Evolutionary conservation across 2,797 vertebrate genomes (phyloP).

Genomic region (Taenioides sp.): DNA sequence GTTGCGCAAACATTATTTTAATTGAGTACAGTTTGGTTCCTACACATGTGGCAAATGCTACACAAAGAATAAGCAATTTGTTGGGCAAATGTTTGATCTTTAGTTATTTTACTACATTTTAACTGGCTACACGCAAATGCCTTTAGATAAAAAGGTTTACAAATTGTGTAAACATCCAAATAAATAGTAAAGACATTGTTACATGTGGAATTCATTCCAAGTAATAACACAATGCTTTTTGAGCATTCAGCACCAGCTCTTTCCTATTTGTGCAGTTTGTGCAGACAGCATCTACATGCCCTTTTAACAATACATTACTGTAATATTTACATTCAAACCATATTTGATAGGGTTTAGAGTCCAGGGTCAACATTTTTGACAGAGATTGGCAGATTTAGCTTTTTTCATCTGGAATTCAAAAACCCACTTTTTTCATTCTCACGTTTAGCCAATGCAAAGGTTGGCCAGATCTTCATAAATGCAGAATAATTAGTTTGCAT

Average conservation of each 20-base stretch:
- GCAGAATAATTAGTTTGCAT: not conserved
- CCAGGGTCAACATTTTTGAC: not conserved
- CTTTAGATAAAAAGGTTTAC: conserved; percentile 32
- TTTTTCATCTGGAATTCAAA: not conserved
- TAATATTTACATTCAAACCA: conserved; percentile 16
- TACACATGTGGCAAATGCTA: conserved; percentile 62
- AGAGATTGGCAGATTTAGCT: not conserved
- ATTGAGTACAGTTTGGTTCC: conserved; percentile 42
- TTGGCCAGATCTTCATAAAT: conserved; percentile 19
- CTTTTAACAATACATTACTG: conserved; percentile 31
- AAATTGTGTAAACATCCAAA: conserved; percentile 51
- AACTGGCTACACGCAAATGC: conserved; percentile 38
- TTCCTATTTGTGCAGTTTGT: conserved; percentile 38
- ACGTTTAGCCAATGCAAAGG: not conserved
- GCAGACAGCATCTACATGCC: conserved; percentile 20
- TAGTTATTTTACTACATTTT: conserved; percentile 16
- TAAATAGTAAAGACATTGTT: conserved; percentile 49
- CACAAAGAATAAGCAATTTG: conserved; percentile 34
- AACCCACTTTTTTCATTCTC: not conserved
- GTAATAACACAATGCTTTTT: conserved; percentile 41
- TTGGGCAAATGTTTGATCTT: conserved; percentile 16
- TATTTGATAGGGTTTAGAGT: conserved; percentile 7
- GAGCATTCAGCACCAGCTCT: conserved; percentile 43
- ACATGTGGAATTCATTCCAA: conserved; percentile 55
- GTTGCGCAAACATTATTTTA: conserved; percentile 42